These are phyloP conservation scores for Lucilia sericata DNA, from an alignment of 1,140 invertebrate species.

Conservation along the genomic window DNA sequence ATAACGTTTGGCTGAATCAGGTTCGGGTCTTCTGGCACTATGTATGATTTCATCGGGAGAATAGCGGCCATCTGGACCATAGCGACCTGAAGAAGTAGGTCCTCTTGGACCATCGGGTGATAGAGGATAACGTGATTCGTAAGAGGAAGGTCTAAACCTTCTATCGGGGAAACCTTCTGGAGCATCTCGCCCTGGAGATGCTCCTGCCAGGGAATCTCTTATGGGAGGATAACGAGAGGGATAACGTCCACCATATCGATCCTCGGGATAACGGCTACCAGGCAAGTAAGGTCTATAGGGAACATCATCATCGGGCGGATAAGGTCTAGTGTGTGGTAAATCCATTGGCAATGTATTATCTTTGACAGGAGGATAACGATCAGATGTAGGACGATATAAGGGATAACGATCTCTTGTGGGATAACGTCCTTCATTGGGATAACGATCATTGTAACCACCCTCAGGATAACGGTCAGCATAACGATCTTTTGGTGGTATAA, in stretches of 20 bases:
- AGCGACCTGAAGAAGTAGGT: constrained; percentile 50
- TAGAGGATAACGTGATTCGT: constrained; percentile 59
- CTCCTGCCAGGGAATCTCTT: constrained; percentile 57
- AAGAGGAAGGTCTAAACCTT: constrained; percentile 61
- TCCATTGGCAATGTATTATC: constrained; percentile 61
- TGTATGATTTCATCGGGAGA: constrained; percentile 59
- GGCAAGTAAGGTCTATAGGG: constrained; percentile 60
- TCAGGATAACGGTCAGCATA: constrained; percentile 57
- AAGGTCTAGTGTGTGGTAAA: constrained; percentile 61
- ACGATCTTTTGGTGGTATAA: constrained; percentile 53
- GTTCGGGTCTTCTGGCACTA: constrained; percentile 59
- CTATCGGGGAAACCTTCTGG: constrained; percentile 65
- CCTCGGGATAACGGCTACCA: constrained; percentile 58
- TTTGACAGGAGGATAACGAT: constrained; percentile 64
- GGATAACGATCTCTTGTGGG: constrained; percentile 60
- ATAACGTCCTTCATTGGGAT: constrained; percentile 53
- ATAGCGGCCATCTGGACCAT: constrained; percentile 52
- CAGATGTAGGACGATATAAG: constrained; percentile 67
- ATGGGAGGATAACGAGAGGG: constrained; percentile 61
- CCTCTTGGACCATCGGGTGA: constrained; percentile 50
- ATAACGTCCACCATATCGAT: constrained; percentile 58
- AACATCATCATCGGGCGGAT: constrained; percentile 60
- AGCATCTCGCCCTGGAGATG: constrained; percentile 63
- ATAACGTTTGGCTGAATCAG: constrained; percentile 63
- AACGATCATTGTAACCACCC: constrained; percentile 53